Evolutionary conservation across 23 tunicate species (phyloP).

Genomic region (Oikopleura dioica): DNA sequence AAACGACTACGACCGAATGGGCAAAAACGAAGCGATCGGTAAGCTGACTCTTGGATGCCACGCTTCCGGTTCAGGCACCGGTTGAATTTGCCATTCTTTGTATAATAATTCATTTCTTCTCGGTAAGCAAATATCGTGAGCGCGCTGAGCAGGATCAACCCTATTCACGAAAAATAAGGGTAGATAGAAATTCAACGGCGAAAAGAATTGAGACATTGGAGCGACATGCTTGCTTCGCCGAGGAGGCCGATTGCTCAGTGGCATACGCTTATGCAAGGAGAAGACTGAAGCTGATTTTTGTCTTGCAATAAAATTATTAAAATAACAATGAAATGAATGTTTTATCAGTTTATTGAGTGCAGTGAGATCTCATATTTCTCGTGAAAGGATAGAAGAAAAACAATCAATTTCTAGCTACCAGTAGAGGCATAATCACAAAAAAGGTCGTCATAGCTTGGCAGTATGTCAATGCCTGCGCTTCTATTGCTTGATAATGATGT

Average conservation of each 20-base stretch:
- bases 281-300: conserved; percentile 18
- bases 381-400: too few species aligned
- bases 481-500: too few species aligned
- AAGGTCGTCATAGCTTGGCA: too few species aligned
- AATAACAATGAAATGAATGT: too few species aligned
- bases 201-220: conserved; percentile 85
- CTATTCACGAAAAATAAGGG: neutral
- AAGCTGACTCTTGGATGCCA: conserved; percentile 56
- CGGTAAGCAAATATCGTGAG: neutral
- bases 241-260: conserved; percentile 97
- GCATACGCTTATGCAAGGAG: conserved; percentile 70
- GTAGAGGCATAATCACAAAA: too few species aligned
- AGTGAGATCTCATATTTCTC: too few species aligned
- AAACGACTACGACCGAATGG: conserved; percentile 98
- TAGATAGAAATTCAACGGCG: neutral
- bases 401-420: too few species aligned
- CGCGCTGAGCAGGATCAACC: neutral
- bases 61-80: conserved; percentile 37
- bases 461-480: too few species aligned
- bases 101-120: neutral
- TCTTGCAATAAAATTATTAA: too few species aligned
- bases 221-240: conserved; percentile 96
- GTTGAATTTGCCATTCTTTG: too few species aligned
- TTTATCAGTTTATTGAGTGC: too few species aligned
- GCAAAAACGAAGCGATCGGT: conserved; percentile 94